Evolutionary conservation across 2,113 vertebrate genomes (phyloP).

Genomic region (Scomber japonicus): DNA sequence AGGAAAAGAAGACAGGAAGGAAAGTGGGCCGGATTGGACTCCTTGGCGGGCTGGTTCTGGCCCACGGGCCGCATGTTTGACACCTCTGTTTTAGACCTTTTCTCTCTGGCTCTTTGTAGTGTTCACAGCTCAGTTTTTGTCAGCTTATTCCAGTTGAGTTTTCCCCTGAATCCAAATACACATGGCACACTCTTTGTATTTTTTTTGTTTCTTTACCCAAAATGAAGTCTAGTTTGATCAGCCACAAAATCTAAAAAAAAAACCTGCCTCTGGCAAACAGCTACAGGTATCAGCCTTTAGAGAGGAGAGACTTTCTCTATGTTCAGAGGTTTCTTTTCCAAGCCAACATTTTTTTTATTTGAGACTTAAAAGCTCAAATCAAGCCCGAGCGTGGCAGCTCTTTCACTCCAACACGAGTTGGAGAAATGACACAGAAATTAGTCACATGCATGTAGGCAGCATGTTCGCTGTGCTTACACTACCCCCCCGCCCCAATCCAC

Average conservation of each 20-base stretch:
- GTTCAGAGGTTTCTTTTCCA: background rate
- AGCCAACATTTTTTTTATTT: background rate
- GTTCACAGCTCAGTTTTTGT: background rate
- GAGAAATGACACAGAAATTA: constrained; percentile 62
- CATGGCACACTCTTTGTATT: background rate
- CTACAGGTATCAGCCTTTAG: background rate
- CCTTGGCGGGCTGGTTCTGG: no score
- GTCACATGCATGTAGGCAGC: constrained; percentile 61
- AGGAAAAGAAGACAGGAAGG: no score
- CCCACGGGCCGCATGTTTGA: no score
- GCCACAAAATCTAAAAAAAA: background rate
- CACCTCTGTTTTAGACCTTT: background rate
- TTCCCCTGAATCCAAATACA: background rate
- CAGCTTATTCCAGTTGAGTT: background rate
- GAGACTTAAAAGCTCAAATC: background rate
- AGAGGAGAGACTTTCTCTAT: background rate
- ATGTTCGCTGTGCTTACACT: constrained; percentile 3
- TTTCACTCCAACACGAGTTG: constrained; percentile 14
- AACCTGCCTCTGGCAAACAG: background rate
- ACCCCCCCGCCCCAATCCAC: background rate
- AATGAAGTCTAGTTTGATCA: background rate
- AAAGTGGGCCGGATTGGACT: no score
- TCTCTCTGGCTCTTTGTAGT: background rate
- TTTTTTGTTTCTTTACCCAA: background rate
- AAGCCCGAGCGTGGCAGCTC: background rate